Evolutionary conservation across 2,113 vertebrate species (phyloP).

Genomic region (Cryptomyrus ogoouensis): DNA sequence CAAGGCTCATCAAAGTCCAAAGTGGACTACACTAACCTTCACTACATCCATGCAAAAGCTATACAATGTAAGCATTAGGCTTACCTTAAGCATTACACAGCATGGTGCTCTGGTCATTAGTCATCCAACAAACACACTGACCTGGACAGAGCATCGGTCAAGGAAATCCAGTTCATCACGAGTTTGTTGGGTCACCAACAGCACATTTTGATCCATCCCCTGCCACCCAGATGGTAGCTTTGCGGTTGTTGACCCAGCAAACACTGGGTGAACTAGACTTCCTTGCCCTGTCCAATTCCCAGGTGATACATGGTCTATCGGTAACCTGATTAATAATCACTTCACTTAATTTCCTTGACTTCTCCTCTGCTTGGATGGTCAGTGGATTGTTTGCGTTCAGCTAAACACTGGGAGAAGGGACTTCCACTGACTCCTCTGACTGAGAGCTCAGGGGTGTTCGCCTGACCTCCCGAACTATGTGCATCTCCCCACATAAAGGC

Average conservation of each 20-base stretch:
- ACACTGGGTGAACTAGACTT: constrained; percentile 45
- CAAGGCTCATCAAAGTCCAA: too few relatives aligned
- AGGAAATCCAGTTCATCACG: not conserved
- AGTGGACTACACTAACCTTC: too few relatives aligned
- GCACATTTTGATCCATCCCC: not conserved
- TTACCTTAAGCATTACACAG: not conserved
- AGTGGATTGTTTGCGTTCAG: constrained; percentile 41
- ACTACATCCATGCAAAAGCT: not conserved
- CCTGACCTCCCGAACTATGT: not conserved
- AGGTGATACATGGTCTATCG: not conserved
- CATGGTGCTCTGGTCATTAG: not conserved
- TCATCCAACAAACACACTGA: not conserved
- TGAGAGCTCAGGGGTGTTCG: not conserved
- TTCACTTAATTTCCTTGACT: not conserved
- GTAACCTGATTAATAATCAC: not conserved
- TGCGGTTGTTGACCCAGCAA: constrained; percentile 62
- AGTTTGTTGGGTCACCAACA: not conserved
- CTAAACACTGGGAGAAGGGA: not conserved
- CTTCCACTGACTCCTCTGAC: not conserved
- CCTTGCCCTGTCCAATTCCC: not conserved
- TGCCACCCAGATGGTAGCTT: constrained; percentile 76
- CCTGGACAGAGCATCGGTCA: not conserved
- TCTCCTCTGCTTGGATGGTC: not conserved
- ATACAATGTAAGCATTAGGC: not conserved
- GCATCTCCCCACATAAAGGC: constrained; percentile 59